Conservation (phyloP, 2,888 invertebrate species). For the Teleogryllus oceanicus region DNA sequence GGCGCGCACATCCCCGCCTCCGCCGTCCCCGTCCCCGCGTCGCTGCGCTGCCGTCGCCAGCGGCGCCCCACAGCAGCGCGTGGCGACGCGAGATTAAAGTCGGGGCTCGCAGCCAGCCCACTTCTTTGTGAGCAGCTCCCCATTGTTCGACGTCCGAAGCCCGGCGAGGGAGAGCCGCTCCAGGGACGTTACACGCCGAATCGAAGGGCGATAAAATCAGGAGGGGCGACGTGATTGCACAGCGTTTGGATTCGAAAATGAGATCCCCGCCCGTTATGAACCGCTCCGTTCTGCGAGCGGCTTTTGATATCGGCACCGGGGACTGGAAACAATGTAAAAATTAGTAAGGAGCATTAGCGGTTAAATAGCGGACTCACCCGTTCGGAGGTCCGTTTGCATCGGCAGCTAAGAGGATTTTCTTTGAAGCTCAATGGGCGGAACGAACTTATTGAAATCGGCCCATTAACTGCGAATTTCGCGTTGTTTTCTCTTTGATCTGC, state of each 20-base stretch:
- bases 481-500: conserved; percentile 11
- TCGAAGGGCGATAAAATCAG: conserved; percentile 4
- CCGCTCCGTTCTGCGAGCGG: too few relatives aligned
- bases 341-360: background rate
- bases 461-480: background rate
- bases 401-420: conserved; percentile 1
- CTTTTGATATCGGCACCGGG: too few relatives aligned
- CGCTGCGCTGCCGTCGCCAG: too few relatives aligned
- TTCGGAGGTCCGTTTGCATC: background rate
- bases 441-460: conserved; percentile 18
- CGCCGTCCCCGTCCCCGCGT: too few relatives aligned
- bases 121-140: background rate
- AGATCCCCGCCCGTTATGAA: too few relatives aligned
- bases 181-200: background rate
- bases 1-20: too few relatives aligned
- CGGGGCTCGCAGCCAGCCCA: too few relatives aligned
- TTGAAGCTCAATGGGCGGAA: background rate
- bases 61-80: too few relatives aligned
- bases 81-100: too few relatives aligned
- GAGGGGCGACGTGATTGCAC: background rate
- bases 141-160: background rate
- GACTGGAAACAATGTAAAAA: background rate
- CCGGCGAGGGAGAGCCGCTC: background rate
- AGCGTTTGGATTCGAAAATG: too few relatives aligned
- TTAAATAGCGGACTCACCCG: background rate